Conservation (phyloP, 2,113 vertebrate species). For the Donacobius atricapilla region DNA sequence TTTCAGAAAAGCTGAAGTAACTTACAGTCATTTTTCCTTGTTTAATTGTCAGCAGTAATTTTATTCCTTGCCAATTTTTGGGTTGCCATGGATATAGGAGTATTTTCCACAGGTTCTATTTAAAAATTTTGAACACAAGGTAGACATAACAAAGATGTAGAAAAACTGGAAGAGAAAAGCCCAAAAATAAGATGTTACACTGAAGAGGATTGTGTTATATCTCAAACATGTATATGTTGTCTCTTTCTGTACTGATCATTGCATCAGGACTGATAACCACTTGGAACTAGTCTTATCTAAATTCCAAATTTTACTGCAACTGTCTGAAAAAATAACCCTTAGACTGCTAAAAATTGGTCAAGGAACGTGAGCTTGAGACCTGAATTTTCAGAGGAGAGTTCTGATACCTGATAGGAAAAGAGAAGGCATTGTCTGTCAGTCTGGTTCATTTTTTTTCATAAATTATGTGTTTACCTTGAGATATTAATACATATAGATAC, state of each 20-base stretch:
- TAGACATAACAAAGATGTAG: not conserved
- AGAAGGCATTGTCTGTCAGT: not conserved
- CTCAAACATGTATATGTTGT: not conserved
- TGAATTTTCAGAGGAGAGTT: not conserved
- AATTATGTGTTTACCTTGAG: not conserved
- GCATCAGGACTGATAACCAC: accelerated
- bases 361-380: not conserved
- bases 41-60: not conserved
- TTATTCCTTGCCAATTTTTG: not conserved
- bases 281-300: not conserved
- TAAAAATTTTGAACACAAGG: not conserved
- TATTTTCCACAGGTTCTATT: not conserved
- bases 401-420: not conserved
- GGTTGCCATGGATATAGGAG: not conserved
- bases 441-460: not conserved
- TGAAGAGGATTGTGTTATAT: not conserved
- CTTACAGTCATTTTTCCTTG: not conserved
- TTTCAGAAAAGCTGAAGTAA: not conserved
- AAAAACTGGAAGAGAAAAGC: not conserved
- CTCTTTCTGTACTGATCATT: not conserved
- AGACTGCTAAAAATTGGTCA: not conserved
- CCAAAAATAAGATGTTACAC: not conserved
- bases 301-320: not conserved
- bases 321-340: not conserved
- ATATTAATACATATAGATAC: not conserved